Conservation (phyloP, 2,797 vertebrate species). For the Centropyge bicolor region DNA sequence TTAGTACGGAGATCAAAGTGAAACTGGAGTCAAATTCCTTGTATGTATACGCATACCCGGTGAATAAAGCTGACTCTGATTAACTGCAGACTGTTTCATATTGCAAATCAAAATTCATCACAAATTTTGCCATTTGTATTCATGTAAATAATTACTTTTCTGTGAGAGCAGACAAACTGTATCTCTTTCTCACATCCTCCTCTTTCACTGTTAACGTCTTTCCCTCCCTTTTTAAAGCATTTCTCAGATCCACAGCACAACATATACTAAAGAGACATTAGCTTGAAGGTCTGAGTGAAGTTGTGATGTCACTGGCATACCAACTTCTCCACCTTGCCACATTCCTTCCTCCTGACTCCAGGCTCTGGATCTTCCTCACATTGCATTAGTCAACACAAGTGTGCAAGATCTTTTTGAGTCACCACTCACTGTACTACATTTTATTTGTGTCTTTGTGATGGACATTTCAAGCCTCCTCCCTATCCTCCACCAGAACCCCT, state of each 20-base stretch:
- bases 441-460: constrained; percentile 72
- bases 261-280: constrained; percentile 23
- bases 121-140: not conserved
- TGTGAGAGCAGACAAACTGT: not conserved
- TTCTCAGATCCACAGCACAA: constrained; percentile 9
- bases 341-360: constrained; percentile 29
- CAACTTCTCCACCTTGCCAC: constrained; percentile 14
- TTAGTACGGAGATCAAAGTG: no score
- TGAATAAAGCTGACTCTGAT: no score
- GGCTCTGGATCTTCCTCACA: constrained; percentile 38
- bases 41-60: no score
- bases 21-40: no score
- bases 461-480: constrained; percentile 58
- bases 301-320: constrained; percentile 47
- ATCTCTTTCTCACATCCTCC: not conserved
- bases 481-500: constrained; percentile 7
- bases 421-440: constrained; percentile 64
- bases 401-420: constrained; percentile 50
- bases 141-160: not conserved
- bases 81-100: not conserved
- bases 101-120: no score
- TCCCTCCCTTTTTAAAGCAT: constrained; percentile 1
- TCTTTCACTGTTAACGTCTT: not conserved
- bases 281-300: not conserved
- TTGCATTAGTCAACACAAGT: constrained; percentile 41